Evolutionary conservation across 2,797 vertebrate genomes (phyloP).

Genomic region (Cheirogaleus major): DNA sequence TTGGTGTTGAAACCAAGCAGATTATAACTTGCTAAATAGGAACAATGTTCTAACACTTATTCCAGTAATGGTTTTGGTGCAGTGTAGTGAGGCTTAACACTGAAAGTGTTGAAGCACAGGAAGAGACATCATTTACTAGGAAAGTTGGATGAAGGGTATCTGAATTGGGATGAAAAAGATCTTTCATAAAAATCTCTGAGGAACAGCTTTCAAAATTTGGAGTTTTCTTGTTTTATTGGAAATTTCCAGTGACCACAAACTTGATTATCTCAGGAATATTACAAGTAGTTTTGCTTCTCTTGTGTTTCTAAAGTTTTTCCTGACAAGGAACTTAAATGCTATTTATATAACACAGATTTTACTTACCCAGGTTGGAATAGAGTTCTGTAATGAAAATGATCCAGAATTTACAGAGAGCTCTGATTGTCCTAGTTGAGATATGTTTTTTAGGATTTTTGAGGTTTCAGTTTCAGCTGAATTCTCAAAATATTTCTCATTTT

Average conservation of each 20-base stretch:
- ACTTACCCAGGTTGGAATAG: slow-evolving; percentile 78
- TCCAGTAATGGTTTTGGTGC: not conserved
- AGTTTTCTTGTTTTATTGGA: not conserved
- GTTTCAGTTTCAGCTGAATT: not conserved
- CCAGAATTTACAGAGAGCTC: slow-evolving; percentile 2
- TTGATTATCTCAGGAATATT: not conserved
- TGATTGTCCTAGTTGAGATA: not conserved
- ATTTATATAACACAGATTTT: not conserved
- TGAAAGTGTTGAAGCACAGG: not conserved
- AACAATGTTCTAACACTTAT: not conserved
- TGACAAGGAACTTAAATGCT: not conserved
- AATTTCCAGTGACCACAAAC: not conserved
- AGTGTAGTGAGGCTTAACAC: not conserved
- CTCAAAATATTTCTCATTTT: slow-evolving; percentile 32
- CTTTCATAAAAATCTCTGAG: not conserved
- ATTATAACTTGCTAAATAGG: not conserved
- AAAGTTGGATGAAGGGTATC: not conserved
- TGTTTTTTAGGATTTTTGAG: slow-evolving; percentile 4
- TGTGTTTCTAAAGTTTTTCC: not conserved
- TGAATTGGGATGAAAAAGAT: not conserved
- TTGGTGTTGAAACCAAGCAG: not conserved
- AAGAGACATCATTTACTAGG: not conserved
- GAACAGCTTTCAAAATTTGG: not conserved
- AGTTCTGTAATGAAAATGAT: slow-evolving; percentile 43
- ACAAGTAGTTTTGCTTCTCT: not conserved